These are phyloP conservation scores for Micrasema longulum DNA, from an alignment of 1,140 invertebrate species.

Conservation along the genomic window DNA sequence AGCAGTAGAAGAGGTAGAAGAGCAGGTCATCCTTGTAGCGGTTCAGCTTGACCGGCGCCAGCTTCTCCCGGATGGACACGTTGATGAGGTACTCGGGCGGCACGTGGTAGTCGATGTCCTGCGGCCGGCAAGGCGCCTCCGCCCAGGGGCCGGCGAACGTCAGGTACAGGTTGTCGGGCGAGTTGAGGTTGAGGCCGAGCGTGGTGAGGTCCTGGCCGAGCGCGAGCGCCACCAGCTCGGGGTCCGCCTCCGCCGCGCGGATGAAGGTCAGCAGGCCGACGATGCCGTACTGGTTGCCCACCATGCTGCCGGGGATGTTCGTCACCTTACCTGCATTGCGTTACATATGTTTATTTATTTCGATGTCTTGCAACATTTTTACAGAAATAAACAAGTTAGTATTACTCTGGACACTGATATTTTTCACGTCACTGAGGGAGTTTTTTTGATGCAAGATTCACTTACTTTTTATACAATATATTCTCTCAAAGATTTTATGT, in stretches of 20 bases:
- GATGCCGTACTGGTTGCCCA: conserved; percentile 99
- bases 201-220: conserved; percentile 97
- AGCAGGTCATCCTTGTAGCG: conserved; percentile 98
- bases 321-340: conserved; percentile 88
- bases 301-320: conserved; percentile 98
- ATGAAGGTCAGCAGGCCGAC: conserved; percentile 98
- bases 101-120: conserved; percentile 99
- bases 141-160: conserved; percentile 99
- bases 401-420: no score
- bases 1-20: conserved; percentile 99
- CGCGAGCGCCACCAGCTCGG: conserved; percentile 93
- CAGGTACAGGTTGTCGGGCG: conserved; percentile 95
- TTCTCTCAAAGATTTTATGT: no score
- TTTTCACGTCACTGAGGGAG: no score
- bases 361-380: no score
- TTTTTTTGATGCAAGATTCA: no score
- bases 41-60: conserved; percentile 94
- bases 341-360: no score
- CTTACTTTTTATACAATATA: no score
- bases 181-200: conserved; percentile 97
- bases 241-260: conserved; percentile 95
- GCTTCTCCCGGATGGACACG: conserved; percentile 89
- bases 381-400: no score
- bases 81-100: conserved; percentile 99
- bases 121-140: conserved; percentile 95